Percentiles rank a stretch among this genome's conserved stretches.
Evolutionary conservation across 1,140 invertebrate genomes (phyloP).

Genomic region (Samia ricini): DNA sequence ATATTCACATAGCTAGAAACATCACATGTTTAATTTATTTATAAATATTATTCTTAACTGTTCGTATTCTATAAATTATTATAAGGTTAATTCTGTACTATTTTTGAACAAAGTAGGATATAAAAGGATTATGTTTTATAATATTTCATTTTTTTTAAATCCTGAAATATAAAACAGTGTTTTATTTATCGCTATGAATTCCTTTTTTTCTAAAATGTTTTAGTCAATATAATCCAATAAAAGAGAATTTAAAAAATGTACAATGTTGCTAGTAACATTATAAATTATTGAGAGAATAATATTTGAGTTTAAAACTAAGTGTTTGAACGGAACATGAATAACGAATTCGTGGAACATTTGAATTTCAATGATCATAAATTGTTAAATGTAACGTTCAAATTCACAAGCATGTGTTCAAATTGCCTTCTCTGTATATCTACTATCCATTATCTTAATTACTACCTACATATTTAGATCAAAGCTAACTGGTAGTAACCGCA

Average conservation of each 20-base stretch:
- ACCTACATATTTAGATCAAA: not conserved
- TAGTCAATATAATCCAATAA: too few species aligned
- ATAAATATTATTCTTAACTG: too few species aligned
- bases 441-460: not conserved
- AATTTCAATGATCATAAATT: constrained; percentile 20
- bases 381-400: not conserved
- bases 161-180: too few species aligned
- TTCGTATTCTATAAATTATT: too few species aligned
- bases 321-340: not conserved
- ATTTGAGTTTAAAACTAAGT: not conserved
- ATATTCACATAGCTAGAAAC: not conserved
- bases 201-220: too few species aligned
- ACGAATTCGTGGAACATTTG: constrained; percentile 6
- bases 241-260: not conserved
- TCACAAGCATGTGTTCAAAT: not conserved
- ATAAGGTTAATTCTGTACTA: too few species aligned
- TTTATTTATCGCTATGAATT: too few species aligned
- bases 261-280: not conserved
- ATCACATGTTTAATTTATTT: too few species aligned
- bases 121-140: too few species aligned
- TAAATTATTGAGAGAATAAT: not conserved
- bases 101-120: too few species aligned
- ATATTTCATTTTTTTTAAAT: too few species aligned
- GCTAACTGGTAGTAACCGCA: too few species aligned
- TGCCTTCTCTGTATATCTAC: not conserved